Conservation (phyloP, 1,140 invertebrate species). For the Aphis craccivora region DNA sequence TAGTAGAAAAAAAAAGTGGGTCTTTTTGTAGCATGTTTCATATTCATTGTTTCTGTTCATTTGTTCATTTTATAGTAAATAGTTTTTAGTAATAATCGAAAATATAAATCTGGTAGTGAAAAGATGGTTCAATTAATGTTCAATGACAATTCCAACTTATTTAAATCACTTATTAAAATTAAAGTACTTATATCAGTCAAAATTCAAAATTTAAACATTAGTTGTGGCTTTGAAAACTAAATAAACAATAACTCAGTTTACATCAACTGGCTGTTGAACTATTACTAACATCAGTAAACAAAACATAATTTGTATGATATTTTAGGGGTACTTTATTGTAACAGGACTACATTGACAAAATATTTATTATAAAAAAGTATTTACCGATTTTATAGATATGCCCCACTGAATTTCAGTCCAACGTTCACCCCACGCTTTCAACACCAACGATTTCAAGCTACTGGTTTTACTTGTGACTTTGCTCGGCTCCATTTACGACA, state of each 20-base stretch:
- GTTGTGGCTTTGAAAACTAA: too few species aligned
- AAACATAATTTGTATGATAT: neutral
- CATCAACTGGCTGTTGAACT: neutral
- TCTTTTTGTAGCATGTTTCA: too few species aligned
- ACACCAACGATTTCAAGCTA: constrained; percentile 82
- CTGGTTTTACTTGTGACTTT: constrained; percentile 85
- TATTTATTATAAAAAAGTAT: constrained; percentile 54
- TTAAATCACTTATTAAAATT: neutral
- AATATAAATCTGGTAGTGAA: neutral
- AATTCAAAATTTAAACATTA: too few species aligned
- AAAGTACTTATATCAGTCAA: neutral
- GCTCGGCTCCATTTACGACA: constrained; percentile 63
- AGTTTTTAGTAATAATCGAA: neutral
- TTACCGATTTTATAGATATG: constrained; percentile 89
- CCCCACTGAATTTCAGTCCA: constrained; percentile 96
- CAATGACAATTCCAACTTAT: neutral
- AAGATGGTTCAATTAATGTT: too few species aligned
- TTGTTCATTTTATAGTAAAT: too few species aligned
- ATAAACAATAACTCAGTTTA: neutral
- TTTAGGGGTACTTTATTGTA: neutral
- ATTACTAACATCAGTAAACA: neutral
- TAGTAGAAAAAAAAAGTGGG: too few species aligned
- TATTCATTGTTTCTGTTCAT: too few species aligned
- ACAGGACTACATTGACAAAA: neutral
- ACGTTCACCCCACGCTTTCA: constrained; percentile 90